These are phyloP conservation scores for Petrophora chlorosata DNA, from an alignment of 2,888 invertebrate species.

Conservation along the genomic window DNA sequence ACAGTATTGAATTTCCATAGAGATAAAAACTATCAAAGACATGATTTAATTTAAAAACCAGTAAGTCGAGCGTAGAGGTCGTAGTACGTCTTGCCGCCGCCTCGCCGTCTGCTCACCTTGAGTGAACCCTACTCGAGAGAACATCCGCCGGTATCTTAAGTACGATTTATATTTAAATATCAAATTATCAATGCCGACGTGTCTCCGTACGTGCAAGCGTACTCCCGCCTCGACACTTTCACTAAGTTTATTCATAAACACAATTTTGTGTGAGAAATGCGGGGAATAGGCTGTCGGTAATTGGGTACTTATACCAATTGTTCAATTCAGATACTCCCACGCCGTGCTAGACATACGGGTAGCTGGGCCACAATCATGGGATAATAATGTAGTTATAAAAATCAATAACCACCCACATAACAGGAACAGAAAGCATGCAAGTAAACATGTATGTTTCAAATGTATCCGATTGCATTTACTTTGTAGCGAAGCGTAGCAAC, in stretches of 20 bases:
- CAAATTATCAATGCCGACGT: constrained; percentile 40
- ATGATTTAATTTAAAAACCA: constrained; percentile 72
- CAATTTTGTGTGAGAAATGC: constrained; percentile 25
- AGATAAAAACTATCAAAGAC: constrained; percentile 60
- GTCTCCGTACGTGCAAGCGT: constrained; percentile 40
- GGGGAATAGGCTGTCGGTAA: constrained; percentile 22
- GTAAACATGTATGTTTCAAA: constrained; percentile 3
- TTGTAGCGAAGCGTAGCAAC: constrained; percentile 11
- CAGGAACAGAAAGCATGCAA: constrained; percentile 5
- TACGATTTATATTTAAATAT: constrained; percentile 52
- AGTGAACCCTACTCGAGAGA: constrained; percentile 56
- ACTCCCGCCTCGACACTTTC: constrained; percentile 57
- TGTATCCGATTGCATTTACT: constrained; percentile 3
- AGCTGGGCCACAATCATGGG: constrained; percentile 16
- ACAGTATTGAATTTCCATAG: constrained; percentile 69
- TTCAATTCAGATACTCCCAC: constrained; percentile 28
- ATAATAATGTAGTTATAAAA: constrained; percentile 27
- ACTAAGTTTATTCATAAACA: constrained; percentile 43
- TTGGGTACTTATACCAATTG: constrained; percentile 27
- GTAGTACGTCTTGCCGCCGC: constrained; percentile 65
- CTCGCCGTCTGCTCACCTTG: constrained; percentile 78
- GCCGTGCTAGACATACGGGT: constrained; percentile 29
- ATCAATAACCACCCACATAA: constrained; percentile 22
- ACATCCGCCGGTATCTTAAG: constrained; percentile 55
- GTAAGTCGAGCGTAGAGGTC: constrained; percentile 67